Conservation (phyloP, 2,113 vertebrate genomes). For the Galbula dea region DNA sequence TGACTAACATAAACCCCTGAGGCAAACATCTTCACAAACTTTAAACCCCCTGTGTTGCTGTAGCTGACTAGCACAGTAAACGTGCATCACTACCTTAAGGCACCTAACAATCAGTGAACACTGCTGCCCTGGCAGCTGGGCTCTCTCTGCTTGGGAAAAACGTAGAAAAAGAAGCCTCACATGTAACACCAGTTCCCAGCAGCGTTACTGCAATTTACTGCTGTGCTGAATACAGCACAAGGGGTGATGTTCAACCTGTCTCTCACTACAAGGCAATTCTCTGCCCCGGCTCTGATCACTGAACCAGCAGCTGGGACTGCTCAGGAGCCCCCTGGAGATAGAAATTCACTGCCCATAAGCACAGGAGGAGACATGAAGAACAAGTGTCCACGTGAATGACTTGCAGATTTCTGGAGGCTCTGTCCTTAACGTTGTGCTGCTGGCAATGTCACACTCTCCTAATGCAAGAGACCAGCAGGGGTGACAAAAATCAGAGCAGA, state of each 20-base stretch:
- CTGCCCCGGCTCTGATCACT: not conserved
- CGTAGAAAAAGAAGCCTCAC: fast-evolving
- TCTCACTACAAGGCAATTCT: fast-evolving
- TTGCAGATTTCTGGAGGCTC: not conserved
- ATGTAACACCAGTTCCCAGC: not conserved
- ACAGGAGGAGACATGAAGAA: not conserved
- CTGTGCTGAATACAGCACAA: not conserved
- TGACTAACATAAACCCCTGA: not conserved
- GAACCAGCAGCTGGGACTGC: not conserved
- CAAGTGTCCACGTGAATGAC: not conserved
- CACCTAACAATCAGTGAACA: not conserved
- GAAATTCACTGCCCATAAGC: fast-evolving
- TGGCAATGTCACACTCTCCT: not conserved
- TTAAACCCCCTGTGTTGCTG: not conserved
- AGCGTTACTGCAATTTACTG: not conserved
- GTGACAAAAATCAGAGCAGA: not conserved
- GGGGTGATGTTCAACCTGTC: not conserved
- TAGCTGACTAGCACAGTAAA: not conserved
- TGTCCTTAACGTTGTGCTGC: not conserved
- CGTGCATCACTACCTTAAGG: not conserved
- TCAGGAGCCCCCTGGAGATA: not conserved
- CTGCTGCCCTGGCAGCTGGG: not conserved
- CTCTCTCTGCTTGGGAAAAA: not conserved
- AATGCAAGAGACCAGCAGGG: not conserved
- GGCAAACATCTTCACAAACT: not conserved